These are phyloP conservation scores for Trichonephila clavipes DNA, from an alignment of 1,140 invertebrate genomes.

Conservation along the genomic window DNA sequence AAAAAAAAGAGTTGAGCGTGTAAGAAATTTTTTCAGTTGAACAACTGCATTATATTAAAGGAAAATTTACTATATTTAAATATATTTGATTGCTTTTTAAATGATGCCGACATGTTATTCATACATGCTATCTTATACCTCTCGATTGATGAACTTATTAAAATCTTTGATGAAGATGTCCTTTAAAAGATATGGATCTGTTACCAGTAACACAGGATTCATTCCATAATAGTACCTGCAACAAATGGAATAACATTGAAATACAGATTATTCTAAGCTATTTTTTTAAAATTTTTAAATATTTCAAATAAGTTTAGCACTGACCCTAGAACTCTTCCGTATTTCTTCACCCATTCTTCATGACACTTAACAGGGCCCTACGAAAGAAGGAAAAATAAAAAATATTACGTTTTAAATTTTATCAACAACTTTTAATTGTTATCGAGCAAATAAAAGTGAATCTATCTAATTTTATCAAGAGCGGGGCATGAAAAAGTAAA, in stretches of 20 bases:
- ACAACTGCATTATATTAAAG: too few relatives aligned
- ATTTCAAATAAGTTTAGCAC: background rate
- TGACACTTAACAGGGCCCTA: conserved; percentile 64
- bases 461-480: too few relatives aligned
- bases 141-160: conserved; percentile 79
- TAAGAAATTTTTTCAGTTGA: too few relatives aligned
- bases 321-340: conserved; percentile 80
- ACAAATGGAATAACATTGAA: background rate
- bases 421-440: too few relatives aligned
- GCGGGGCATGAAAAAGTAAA: too few relatives aligned
- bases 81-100: too few relatives aligned
- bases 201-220: conserved; percentile 79
- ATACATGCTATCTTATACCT: background rate
- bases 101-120: too few relatives aligned
- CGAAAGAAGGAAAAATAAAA: background rate
- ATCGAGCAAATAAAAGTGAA: too few relatives aligned
- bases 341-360: conserved; percentile 79
- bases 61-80: too few relatives aligned
- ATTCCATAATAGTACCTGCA: conserved; percentile 79
- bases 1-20: too few relatives aligned
- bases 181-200: conserved; percentile 80
- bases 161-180: conserved; percentile 81
- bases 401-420: too few relatives aligned
- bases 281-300: background rate
- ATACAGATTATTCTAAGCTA: background rate